Conservation (phyloP, 2,113 vertebrate species). For the Anarhynchus alexandrinus region DNA sequence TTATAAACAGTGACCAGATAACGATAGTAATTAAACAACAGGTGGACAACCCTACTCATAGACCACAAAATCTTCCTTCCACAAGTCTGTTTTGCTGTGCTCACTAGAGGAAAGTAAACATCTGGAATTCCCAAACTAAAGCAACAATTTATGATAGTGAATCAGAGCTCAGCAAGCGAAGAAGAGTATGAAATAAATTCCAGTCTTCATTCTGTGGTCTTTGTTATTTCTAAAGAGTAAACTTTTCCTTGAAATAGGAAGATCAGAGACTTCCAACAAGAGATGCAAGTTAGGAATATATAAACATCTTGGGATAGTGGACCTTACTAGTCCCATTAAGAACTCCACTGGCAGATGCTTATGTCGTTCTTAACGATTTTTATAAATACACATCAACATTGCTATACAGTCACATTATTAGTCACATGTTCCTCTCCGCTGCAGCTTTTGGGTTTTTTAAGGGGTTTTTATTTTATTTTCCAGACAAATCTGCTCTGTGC, state of each 20-base stretch:
- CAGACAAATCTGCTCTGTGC: background rate
- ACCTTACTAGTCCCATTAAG: background rate
- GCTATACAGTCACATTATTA: background rate
- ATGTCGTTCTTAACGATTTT: background rate
- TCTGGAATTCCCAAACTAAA: background rate
- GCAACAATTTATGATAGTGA: background rate
- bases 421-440: background rate
- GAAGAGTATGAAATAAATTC: background rate
- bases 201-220: background rate
- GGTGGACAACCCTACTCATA: background rate
- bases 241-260: background rate
- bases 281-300: background rate
- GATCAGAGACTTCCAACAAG: conserved; percentile 7
- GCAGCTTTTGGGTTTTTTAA: background rate
- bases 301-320: background rate
- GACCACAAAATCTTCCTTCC: background rate
- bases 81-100: background rate
- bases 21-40: background rate
- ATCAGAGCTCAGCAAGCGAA: background rate
- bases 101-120: background rate
- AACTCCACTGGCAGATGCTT: background rate
- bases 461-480: background rate
- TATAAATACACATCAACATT: background rate
- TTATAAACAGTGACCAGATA: background rate
- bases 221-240: conserved; percentile 13